Evolutionary conservation across 2,888 invertebrate species (phyloP).

Genomic region (Stramonita haemastoma): DNA sequence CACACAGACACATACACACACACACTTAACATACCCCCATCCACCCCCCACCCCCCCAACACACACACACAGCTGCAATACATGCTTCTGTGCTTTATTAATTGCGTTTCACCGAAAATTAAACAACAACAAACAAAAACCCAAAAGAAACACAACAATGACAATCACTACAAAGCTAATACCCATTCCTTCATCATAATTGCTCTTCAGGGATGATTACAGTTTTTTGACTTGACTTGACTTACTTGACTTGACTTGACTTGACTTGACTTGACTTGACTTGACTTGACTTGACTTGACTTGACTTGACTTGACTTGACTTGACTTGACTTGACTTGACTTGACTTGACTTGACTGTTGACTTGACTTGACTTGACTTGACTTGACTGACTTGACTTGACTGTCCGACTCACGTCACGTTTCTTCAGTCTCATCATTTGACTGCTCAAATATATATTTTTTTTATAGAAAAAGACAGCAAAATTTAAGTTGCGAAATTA

Average conservation of each 20-base stretch:
- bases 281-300: slow-evolving; percentile 4
- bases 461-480: no score
- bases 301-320: slow-evolving; percentile 13
- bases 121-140: not conserved
- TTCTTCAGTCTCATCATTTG: no score
- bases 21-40: no score
- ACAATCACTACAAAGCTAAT: no score
- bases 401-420: no score
- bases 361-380: slow-evolving; percentile 1
- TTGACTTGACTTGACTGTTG: slow-evolving; percentile 3
- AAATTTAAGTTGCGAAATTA: no score
- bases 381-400: not conserved
- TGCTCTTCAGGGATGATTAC: no score
- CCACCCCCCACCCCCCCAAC: not conserved
- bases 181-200: no score
- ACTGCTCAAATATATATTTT: no score
- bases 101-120: not conserved
- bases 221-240: not conserved
- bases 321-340: slow-evolving; percentile 10
- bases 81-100: not conserved
- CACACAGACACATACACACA: not conserved
- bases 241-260: not conserved
- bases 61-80: not conserved
- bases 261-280: not conserved
- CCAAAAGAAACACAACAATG: not conserved